Evolutionary conservation across 2,888 invertebrate species (phyloP).

Genomic region (Yponomeuta sedellus): DNA sequence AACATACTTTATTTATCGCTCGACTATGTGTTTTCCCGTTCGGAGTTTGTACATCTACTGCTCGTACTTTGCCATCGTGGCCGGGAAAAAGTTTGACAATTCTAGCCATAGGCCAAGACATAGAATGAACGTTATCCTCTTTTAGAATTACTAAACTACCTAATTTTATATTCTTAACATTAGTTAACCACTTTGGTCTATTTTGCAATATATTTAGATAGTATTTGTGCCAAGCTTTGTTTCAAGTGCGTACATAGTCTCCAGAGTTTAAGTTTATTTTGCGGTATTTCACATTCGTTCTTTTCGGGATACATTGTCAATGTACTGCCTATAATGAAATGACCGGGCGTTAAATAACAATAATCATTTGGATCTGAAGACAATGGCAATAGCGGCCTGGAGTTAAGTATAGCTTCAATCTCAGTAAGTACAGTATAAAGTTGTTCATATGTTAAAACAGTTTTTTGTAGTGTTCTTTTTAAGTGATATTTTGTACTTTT

Average conservation of each 20-base stretch:
- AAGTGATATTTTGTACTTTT: constrained; percentile 23
- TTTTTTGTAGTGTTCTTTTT: background rate
- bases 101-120: background rate
- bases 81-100: no score
- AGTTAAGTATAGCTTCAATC: constrained; percentile 23
- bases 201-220: no score
- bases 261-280: constrained; percentile 19
- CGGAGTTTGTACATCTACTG: no score
- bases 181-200: no score
- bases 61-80: no score
- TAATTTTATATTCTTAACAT: background rate
- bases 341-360: constrained; percentile 21
- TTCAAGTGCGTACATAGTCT: constrained; percentile 15
- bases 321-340: constrained; percentile 19
- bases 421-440: constrained; percentile 21
- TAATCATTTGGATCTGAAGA: constrained; percentile 16
- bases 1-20: no score
- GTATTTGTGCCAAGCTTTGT: constrained; percentile 5
- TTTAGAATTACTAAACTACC: background rate
- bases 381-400: constrained; percentile 20
- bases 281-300: constrained; percentile 15
- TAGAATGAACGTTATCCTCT: constrained; percentile 3
- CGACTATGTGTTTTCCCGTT: no score
- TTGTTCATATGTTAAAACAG: constrained; percentile 20
- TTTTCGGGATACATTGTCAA: constrained; percentile 19